phyloP scores from a whole-genome alignment of 1,140 invertebrate genomes.

The Anastrepha ludens region DNA sequence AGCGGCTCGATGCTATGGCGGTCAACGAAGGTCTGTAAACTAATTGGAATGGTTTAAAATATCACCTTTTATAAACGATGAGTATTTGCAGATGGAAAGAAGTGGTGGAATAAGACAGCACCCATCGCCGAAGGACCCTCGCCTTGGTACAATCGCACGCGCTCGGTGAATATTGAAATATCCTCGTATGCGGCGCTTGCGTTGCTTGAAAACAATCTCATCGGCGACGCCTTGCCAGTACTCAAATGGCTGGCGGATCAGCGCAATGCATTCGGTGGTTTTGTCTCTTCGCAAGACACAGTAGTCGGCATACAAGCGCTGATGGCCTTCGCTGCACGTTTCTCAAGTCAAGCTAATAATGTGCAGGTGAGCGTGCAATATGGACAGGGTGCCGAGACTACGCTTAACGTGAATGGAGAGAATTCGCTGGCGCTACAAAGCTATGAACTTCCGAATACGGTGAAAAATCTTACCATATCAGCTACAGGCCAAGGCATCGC shows the following conservation, averaged over 20 bases:
- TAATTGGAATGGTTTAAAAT: background rate
- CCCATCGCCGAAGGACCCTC: constrained; percentile 80
- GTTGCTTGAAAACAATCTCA: constrained; percentile 80
- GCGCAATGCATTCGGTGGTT: constrained; percentile 87
- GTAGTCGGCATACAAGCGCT: constrained; percentile 84
- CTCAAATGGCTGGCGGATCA: constrained; percentile 90
- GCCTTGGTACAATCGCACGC: constrained; percentile 82
- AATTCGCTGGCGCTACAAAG: constrained; percentile 86
- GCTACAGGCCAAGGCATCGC: constrained; percentile 89
- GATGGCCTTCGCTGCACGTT: constrained; percentile 81
- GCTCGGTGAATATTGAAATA: constrained; percentile 90
- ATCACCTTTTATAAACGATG: background rate
- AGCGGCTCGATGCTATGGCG: constrained; percentile 67
- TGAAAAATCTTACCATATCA: constrained; percentile 78
- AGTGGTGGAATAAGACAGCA: constrained; percentile 83
- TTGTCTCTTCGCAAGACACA: constrained; percentile 84
- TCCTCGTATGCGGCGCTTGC: constrained; percentile 88
- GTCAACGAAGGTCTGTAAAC: constrained; percentile 62
- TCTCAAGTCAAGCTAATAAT: constrained; percentile 76
- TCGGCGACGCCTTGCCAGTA: constrained; percentile 84
- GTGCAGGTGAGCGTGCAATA: constrained; percentile 78
- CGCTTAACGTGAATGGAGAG: constrained; percentile 80
- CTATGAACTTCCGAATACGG: constrained; percentile 67
- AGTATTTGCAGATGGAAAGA: constrained; percentile 76
- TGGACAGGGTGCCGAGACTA: constrained; percentile 77